Evolutionary conservation across 2,113 vertebrate genomes (phyloP), one percentile per base, ranked within the genome.

Genomic region (Gallinago jamesoni): DNA sequence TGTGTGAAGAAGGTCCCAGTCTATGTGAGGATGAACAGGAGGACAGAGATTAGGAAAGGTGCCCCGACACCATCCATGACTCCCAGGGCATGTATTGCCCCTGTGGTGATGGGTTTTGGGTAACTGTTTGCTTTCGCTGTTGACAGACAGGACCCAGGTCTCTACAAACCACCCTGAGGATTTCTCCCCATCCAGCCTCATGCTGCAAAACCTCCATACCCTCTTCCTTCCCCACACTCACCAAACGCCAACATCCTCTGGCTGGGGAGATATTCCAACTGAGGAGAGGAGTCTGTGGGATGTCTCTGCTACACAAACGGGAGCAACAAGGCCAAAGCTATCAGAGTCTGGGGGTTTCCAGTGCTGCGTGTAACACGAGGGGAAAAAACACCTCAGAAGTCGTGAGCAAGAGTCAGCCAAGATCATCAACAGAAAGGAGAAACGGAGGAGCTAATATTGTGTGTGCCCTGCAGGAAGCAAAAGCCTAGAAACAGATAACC

Each of bases 1-100:
- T 1, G 0, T 0, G 0, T 1, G 50, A 45, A 68, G 47, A 7
- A 37, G 23, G 55, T 91, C 48, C 57, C 35, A 3, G 41, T 2
- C 59, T 14, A 1, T 0, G 7, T 16, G 62, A 82, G 0, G 0
- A n/a, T 7, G 21, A 85, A 37, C 14, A 24, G 53, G 35, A 83
- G 37, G 57, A 28, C 6, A 39, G 67, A 73, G 76, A 20, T 10
- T 6, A 63, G 14, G 33, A 53, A 86, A 77, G 39, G 35, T 86
- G n/a, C 56, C 64, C 16, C 33, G 67, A 28, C 30, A 45, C 37
- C 80, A 75, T 27, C 76, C 31, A 6, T 14, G 45, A 81, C 66
- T 70, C 53, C 76, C 67, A 75, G 60, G 56, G 68, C 68, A 86
- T 45, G 62, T 12, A 33, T 0, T 56, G 52, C 21, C 30, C 64